phyloP scores from a whole-genome alignment of 2,797 vertebrate species.

The Furcifer pardalis region DNA sequence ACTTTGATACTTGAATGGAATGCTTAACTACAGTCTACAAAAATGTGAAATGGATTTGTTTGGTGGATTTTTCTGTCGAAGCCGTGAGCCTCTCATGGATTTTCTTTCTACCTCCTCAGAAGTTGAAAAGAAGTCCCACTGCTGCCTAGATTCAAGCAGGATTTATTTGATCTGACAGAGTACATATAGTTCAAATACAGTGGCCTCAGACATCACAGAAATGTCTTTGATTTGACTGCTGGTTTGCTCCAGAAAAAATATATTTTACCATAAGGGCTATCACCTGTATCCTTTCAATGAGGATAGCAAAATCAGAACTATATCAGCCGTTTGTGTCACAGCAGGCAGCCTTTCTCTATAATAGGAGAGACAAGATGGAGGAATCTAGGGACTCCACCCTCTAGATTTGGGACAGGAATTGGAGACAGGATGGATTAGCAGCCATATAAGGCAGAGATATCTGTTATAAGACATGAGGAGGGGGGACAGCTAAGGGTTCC shows the following conservation, averaged over 20 bases:
- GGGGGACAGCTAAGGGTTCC: too few relatives aligned
- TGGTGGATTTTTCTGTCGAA: not conserved
- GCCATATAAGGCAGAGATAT: too few relatives aligned
- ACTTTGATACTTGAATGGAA: slow-evolving; percentile 13
- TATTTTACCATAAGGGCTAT: not conserved
- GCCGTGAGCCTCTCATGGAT: slow-evolving; percentile 13
- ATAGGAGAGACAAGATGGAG: not conserved
- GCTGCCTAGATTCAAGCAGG: slow-evolving; percentile 30
- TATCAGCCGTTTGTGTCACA: not conserved
- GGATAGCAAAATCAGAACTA: slow-evolving; percentile 19
- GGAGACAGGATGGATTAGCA: too few relatives aligned
- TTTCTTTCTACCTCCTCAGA: slow-evolving; percentile 35
- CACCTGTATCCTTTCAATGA: slow-evolving; percentile 29
- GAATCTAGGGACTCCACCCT: not conserved
- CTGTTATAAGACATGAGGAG: too few relatives aligned
- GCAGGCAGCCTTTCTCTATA: not conserved
- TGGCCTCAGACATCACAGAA: slow-evolving; percentile 39
- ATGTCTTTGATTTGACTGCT: slow-evolving; percentile 27
- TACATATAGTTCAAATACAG: slow-evolving; percentile 38
- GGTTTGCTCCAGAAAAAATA: slow-evolving; percentile 31
- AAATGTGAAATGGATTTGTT: slow-evolving; percentile 21
- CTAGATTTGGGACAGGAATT: not conserved
- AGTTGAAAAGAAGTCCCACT: slow-evolving; percentile 23
- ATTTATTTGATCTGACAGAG: slow-evolving; percentile 33
- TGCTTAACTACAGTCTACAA: slow-evolving; percentile 20